Conservation (phyloP, 2,888 invertebrate genomes). For the Drosophila ezoana region DNA sequence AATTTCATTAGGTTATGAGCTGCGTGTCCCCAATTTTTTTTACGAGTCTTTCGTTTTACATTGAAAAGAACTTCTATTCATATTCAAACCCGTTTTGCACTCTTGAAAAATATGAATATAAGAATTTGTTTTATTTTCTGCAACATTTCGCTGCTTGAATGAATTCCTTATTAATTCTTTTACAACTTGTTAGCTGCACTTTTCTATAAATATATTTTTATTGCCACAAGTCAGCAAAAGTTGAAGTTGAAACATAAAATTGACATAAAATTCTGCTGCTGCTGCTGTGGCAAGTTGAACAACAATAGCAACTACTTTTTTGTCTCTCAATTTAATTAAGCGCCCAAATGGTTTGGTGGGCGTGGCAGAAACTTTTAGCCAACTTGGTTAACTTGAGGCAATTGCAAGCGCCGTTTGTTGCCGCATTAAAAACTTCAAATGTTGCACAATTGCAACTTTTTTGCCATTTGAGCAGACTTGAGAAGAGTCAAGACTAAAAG, state of each 20-base stretch:
- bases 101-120: background rate
- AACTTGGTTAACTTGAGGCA: conserved; percentile 33
- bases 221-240: conserved; percentile 1
- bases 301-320: conserved; percentile 3
- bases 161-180: background rate
- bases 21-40: too few species aligned
- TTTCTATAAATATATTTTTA: conserved; percentile 9
- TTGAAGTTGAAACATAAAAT: conserved; percentile 6
- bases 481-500: conserved; percentile 23
- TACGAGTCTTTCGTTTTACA: too few species aligned
- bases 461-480: conserved; percentile 4
- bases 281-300: background rate
- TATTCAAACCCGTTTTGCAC: too few species aligned
- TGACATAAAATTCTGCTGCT: conserved; percentile 12
- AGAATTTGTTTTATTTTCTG: background rate
- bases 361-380: conserved; percentile 26
- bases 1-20: too few species aligned
- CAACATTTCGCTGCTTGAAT: background rate
- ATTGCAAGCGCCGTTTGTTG: conserved; percentile 18
- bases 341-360: conserved; percentile 13
- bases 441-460: conserved; percentile 52
- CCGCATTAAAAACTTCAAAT: conserved; percentile 50
- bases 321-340: conserved; percentile 46
- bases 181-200: background rate
- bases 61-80: too few species aligned